These are phyloP conservation scores for Apeltes quadracus DNA, from an alignment of 2,113 vertebrate genomes.

Conservation along the genomic window DNA sequence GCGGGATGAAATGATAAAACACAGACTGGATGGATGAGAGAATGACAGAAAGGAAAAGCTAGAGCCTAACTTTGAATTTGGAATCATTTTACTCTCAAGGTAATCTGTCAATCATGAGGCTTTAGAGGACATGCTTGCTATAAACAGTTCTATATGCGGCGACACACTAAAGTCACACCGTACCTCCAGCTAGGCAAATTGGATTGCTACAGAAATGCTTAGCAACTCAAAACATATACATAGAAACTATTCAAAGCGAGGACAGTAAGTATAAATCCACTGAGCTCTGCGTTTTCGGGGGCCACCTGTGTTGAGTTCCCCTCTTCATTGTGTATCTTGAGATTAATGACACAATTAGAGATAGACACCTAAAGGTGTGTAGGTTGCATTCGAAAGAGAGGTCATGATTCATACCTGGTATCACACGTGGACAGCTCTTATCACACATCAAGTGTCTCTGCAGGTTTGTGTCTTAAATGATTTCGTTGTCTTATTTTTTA, in stretches of 20 bases:
- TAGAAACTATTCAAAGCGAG: neutral
- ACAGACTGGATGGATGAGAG: neutral
- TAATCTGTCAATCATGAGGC: neutral
- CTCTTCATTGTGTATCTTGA: too few relatives aligned
- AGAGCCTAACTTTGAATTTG: neutral
- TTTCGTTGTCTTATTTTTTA: too few relatives aligned
- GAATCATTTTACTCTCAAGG: neutral
- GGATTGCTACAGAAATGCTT: neutral
- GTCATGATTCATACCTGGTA: too few relatives aligned
- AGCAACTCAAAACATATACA: neutral
- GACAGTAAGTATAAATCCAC: too few relatives aligned
- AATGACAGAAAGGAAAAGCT: neutral
- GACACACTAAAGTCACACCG: neutral
- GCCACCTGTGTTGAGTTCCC: too few relatives aligned
- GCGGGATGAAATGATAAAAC: slow-evolving; percentile 1
- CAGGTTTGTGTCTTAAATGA: too few relatives aligned
- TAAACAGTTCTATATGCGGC: neutral
- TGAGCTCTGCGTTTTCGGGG: too few relatives aligned
- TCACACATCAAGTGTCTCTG: too few relatives aligned
- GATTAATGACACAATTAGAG: too few relatives aligned
- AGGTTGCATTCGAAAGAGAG: too few relatives aligned
- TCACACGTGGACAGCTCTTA: too few relatives aligned
- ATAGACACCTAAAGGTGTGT: too few relatives aligned
- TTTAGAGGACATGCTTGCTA: neutral
- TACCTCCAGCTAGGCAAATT: neutral